Conservation (phyloP, 2,888 invertebrate species). For the Euclidia mi region DNA sequence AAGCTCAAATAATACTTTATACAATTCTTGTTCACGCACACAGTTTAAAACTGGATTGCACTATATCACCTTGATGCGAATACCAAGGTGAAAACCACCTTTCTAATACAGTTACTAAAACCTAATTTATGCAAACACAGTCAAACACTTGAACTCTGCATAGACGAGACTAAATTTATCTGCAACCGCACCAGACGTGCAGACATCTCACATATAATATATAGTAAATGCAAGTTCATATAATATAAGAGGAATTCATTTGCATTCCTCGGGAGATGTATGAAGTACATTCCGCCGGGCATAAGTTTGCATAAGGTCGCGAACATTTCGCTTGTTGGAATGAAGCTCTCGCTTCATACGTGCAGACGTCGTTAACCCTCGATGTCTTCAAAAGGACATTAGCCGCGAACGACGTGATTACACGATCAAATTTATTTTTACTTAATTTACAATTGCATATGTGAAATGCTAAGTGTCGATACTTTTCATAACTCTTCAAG, state of each 20-base stretch:
- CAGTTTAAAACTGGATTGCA: neutral
- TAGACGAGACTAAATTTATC: conserved; percentile 2
- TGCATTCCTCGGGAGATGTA: conserved; percentile 21
- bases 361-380: conserved; percentile 40
- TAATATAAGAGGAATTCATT: conserved; percentile 35
- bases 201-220: neutral
- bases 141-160: neutral
- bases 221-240: conserved; percentile 18
- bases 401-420: conserved; percentile 47
- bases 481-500: neutral
- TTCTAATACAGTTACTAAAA: conserved; percentile 1
- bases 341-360: conserved; percentile 30
- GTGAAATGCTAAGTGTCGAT: conserved; percentile 10
- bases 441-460: conserved; percentile 41
- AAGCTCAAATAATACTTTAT: no score
- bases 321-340: conserved; percentile 21
- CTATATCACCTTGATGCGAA: neutral
- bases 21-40: neutral
- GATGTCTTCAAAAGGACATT: conserved; percentile 32
- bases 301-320: conserved; percentile 18
- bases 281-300: conserved; percentile 17
- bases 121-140: conserved; percentile 1
- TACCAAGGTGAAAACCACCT: conserved; percentile 2
- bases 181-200: neutral
- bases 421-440: conserved; percentile 35